Evolutionary conservation across 2,888 invertebrate genomes (phyloP), one percentile per base, ranked within the genome.

Genomic region (Lymantria dispar): DNA sequence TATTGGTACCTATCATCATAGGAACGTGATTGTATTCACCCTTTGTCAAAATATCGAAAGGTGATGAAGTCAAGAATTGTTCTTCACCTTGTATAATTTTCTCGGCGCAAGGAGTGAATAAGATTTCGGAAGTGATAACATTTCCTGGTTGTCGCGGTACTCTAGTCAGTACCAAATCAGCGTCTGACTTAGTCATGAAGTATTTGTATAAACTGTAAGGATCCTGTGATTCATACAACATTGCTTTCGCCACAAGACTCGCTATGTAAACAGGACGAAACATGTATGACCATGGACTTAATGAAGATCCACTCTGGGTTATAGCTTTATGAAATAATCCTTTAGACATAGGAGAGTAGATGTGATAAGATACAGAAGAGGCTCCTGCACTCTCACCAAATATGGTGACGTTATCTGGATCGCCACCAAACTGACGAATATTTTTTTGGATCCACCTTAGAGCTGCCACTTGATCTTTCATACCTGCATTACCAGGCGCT

Each of bases 311-410:
- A 54, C 89, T 88, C 51, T 88, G 83, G 22, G 78, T 58, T 11
- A 90, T 87, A 0, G 80, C 88, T 68, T 76, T 86, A 41, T 87
- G 84, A 46, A 88, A 90, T 0, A 87, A 63, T 0, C 86, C 87
- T 58, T 74, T 83, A 0, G 88, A 81, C 83, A 85, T 83, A 0
- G 80, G 80, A 2, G 89, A 88, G 0, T 87, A 54, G 1, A 86
- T 44, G 13, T 86, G 87, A 12, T 67, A 83, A 0, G 89, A 87
- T 0, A 87, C 81, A 0, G 89, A 80, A 0, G 77, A 69, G 0
- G 70, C 80, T 0, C 89, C 89, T 48, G 89, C 89, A 43, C 89
- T 89, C 57, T 88, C 88, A 0, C 89, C 89, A 52, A 88, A 85
- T 43, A 87, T 55, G 0, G 85, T 87, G 0, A 87, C 80, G 30